These are phyloP conservation scores for Siniperca scherzeri DNA, from an alignment of 2,797 vertebrate genomes.

Conservation along the genomic window DNA sequence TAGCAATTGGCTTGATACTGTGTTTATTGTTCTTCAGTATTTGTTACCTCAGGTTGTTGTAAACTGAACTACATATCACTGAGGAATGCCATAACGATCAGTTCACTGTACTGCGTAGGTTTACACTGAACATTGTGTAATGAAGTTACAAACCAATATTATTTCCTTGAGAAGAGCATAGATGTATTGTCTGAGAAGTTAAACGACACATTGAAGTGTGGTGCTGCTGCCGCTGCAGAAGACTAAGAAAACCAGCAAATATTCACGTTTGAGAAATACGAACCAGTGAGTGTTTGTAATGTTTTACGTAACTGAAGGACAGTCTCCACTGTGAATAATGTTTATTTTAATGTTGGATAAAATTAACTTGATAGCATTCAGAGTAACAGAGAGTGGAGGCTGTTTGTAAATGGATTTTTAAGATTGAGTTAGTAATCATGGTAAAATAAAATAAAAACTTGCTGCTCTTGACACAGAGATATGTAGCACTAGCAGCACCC, in stretches of 20 bases:
- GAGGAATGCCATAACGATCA: slow-evolving; percentile 24
- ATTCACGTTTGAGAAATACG: no score
- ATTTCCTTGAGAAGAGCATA: slow-evolving; percentile 2
- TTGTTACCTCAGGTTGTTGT: slow-evolving; percentile 20
- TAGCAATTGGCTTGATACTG: slow-evolving; percentile 20
- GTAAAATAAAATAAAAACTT: neutral
- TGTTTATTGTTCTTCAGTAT: slow-evolving; percentile 36
- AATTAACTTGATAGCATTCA: neutral
- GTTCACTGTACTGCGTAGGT: neutral
- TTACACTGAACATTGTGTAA: slow-evolving; percentile 1
- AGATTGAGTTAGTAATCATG: slow-evolving; percentile 6
- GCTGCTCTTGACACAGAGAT: slow-evolving; percentile 23
- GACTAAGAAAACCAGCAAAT: no score
- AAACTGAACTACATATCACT: neutral
- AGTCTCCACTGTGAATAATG: neutral
- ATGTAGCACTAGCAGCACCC: slow-evolving; percentile 9
- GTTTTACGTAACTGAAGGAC: neutral
- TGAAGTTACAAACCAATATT: neutral
- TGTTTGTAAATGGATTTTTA: neutral
- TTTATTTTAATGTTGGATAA: neutral
- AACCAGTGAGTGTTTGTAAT: neutral
- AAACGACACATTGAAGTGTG: neutral
- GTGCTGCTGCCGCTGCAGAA: slow-evolving; percentile 1
- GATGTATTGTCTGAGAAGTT: neutral
- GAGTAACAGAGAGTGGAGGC: neutral